Evolutionary conservation across 2,113 vertebrate genomes (phyloP).

Genomic region (Arizona elegans): DNA sequence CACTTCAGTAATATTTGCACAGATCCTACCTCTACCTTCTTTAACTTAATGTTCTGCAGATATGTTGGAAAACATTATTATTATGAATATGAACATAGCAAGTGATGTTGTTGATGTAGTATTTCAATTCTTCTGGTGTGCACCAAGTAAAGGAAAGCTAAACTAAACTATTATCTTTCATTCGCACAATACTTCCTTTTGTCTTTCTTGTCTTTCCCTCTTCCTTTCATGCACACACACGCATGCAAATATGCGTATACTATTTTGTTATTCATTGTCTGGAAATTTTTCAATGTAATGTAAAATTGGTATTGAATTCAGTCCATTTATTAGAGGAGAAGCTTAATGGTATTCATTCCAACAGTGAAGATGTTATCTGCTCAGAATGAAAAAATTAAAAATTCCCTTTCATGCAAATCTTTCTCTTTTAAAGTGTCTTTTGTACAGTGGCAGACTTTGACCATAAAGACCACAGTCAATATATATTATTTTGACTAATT

Average conservation of each 20-base stretch:
- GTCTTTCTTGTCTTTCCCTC: neutral
- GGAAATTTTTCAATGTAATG: constrained; percentile 44
- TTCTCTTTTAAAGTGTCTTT: neutral
- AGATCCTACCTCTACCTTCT: neutral
- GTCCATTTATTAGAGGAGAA: constrained; percentile 26
- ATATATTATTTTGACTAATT: constrained; percentile 42
- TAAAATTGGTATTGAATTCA: constrained; percentile 55
- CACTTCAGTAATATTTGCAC: neutral
- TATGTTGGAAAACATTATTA: neutral
- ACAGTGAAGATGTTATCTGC: constrained; percentile 36
- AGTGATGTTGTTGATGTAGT: neutral
- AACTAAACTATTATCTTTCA: neutral
- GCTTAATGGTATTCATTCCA: constrained; percentile 29
- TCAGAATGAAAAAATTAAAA: neutral
- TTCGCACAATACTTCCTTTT: constrained; percentile 16
- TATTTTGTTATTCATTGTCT: constrained; percentile 51
- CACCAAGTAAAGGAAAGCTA: neutral
- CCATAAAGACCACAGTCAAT: neutral
- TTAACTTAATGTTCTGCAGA: neutral
- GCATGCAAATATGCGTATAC: neutral
- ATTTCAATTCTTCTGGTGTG: neutral
- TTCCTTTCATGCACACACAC: neutral
- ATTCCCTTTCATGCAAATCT: neutral
- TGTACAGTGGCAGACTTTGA: constrained; percentile 29
- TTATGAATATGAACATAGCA: neutral